phyloP scores from a whole-genome alignment of 2,113 vertebrate species.

The Burhinus oedicnemus region DNA sequence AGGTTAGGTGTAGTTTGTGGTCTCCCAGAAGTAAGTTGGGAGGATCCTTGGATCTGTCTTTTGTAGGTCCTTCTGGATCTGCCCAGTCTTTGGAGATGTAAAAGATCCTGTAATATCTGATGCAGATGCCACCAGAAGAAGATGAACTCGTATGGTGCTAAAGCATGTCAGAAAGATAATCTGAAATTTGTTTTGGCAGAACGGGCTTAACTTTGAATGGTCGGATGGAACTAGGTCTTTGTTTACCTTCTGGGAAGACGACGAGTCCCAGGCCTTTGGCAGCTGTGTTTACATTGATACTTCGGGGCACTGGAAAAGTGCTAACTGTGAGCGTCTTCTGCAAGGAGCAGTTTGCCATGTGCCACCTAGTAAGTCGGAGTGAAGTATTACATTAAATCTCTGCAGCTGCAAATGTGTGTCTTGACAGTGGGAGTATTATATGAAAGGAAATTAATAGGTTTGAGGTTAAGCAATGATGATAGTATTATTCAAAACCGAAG shows the following conservation, averaged over 20 bases:
- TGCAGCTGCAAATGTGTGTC: not conserved
- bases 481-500: not conserved
- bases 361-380: constrained; percentile 69
- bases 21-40: not conserved
- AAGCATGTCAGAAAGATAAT: not conserved
- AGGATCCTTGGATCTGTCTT: not conserved
- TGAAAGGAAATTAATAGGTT: not conserved
- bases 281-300: constrained; percentile 89
- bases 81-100: not conserved
- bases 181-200: constrained; percentile 75
- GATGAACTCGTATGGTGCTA: not conserved
- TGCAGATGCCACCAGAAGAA: not conserved
- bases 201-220: constrained; percentile 87
- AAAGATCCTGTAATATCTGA: not conserved
- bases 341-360: constrained; percentile 87
- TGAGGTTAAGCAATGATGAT: not conserved
- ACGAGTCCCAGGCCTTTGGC: constrained; percentile 76
- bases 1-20: not conserved
- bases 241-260: constrained; percentile 86
- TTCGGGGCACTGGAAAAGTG: constrained; percentile 83
- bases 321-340: constrained; percentile 81
- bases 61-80: not conserved
- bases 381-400: not conserved
- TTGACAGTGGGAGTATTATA: not conserved
- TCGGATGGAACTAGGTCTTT: constrained; percentile 85